Evolutionary conservation across 2,113 vertebrate species (phyloP).

Genomic region (Eulacestoma nigropectus): DNA sequence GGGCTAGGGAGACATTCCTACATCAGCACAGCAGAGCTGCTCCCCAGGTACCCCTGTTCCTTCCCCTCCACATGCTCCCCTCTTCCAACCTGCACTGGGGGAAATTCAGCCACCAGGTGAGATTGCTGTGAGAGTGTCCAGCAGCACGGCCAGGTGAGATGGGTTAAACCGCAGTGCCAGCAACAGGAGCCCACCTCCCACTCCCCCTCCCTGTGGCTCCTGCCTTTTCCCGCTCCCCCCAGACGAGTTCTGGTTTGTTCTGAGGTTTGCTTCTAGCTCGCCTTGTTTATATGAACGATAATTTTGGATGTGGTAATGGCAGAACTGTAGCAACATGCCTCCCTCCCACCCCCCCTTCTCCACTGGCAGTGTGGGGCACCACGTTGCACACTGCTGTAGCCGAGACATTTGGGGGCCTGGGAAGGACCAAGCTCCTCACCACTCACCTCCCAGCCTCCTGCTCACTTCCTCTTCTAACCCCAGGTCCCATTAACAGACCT

Average conservation of each 20-base stretch:
- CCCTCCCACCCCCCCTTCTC: background rate
- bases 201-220: background rate
- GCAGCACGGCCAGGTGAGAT: fast-evolving
- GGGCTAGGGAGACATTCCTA: background rate
- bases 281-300: slow-evolving; percentile 32
- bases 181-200: background rate
- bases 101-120: fast-evolving
- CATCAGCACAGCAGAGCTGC: background rate
- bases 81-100: background rate
- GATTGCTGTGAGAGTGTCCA: fast-evolving
- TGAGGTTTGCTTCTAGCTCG: slow-evolving; percentile 54
- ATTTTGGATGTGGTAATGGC: slow-evolving; percentile 40
- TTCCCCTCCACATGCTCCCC: background rate
- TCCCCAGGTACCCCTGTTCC: background rate
- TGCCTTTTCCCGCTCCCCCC: background rate
- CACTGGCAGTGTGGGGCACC: background rate
- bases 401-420: fast-evolving
- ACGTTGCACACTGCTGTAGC: background rate
- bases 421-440: background rate
- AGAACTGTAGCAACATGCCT: slow-evolving; percentile 68
- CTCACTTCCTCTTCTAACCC: background rate
- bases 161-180: background rate
- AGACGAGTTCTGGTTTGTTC: slow-evolving; percentile 59
- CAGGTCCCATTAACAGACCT: background rate
- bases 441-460: background rate